Base-by-base conservation (phyloP, 2,113 vertebrate species). In the Loxodonta africana region DNA sequence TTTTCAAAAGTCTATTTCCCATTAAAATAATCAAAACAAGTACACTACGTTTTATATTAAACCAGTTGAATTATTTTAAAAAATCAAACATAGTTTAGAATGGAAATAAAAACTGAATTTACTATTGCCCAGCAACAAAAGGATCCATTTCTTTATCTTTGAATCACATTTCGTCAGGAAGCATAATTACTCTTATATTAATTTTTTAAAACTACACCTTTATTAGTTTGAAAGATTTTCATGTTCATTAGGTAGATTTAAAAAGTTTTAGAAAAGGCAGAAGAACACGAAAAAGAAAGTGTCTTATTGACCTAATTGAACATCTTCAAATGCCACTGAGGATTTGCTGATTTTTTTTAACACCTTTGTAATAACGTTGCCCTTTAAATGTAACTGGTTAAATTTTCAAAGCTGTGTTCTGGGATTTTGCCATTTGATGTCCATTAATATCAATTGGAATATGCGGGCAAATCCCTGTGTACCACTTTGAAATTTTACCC, bases 371-470 rank as follows among this genome's bases (percentile, higher is more conserved):
- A 92, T 95, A 90, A 96, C 96, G 95, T 86, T 95, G 96, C 94
- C 93, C 92, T 88, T 94, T 94, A 97, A 97, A 93, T 95, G 93
- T 93, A 98, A 95, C 97, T 96, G 86, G 97, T 95, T 97, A 96
- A 91, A 95, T 81, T 98, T 97, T 97, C 92, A 97, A 96, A 95
- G 87, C 77, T 94, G 85, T 89, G 76, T 76, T 81, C 78, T 90
- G 88, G 92, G 92, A 96, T 84, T 98, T 98, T 95, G 88, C 95
- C 81, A 90, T 96, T 96, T 96, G 95, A 95, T 97, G 97, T 98
- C 92, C 98, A 71, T 97, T 98, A 97, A 97, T 96, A 96, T 96
- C 95, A 90, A 88, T 96, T 86, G 78, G 74, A 95, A 95, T 98
- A 71, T 97, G 95, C 95, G 86, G 78, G 90, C 98, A 98, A 97